Conservation (phyloP, 2,113 vertebrate genomes). For the Centropus bengalensis region DNA sequence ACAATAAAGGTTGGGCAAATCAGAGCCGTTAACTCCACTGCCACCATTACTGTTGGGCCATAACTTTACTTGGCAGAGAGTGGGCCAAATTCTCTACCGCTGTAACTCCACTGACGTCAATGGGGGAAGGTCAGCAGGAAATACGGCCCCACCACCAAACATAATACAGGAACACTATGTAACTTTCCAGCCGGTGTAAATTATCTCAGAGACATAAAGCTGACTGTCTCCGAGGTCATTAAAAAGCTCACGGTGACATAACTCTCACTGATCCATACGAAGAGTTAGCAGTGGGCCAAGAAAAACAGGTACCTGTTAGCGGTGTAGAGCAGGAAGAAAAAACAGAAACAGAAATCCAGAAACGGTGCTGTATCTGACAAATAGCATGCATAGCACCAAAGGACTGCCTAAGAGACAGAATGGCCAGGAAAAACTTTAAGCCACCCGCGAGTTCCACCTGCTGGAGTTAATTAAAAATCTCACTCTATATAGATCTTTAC, state of each 20-base stretch:
- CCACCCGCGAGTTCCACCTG: conserved; percentile 34
- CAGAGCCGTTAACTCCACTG: neutral
- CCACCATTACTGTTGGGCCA: neutral
- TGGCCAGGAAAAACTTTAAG: neutral
- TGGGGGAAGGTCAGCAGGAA: conserved; percentile 46
- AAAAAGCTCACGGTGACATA: neutral
- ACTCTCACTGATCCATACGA: neutral
- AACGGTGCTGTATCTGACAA: neutral
- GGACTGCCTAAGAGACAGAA: neutral
- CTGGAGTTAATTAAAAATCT: conserved; percentile 59
- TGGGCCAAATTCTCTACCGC: conserved; percentile 10
- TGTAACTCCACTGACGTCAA: conserved; percentile 44
- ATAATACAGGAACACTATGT: conserved; percentile 25
- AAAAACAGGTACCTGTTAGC: neutral
- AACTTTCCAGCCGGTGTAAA: conserved; percentile 6
- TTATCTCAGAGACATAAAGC: neutral
- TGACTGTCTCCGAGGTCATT: neutral
- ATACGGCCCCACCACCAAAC: rapidly evolving
- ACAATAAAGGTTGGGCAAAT: neutral
- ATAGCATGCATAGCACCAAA: neutral
- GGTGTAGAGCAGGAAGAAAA: neutral
- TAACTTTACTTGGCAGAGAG: neutral
- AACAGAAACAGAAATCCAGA: neutral
- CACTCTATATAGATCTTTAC: neutral
- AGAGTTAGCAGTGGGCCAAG: neutral